phyloP scores from a whole-genome alignment of 92 coral and sea anemone genomes.

The Umimayanthus chanpuru region DNA sequence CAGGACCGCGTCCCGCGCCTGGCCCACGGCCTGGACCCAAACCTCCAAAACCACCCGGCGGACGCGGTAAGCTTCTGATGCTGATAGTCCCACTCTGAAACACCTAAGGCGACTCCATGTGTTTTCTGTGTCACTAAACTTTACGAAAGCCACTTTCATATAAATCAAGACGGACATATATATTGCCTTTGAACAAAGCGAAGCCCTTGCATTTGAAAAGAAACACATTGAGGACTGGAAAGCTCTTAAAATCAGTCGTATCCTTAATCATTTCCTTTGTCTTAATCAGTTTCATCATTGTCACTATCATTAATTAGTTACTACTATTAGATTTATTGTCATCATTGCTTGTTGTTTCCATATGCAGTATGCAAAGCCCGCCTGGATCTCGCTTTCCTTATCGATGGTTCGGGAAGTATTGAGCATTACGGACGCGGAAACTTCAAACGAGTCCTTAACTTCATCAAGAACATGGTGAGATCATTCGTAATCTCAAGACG shows the following conservation, averaged over 20 bases:
- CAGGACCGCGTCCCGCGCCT: neutral
- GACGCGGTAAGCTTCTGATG: neutral
- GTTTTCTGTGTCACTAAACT: too few relatives aligned
- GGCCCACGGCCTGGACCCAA: constrained; percentile 13
- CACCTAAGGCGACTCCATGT: too few relatives aligned
- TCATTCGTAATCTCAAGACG: constrained; percentile 69
- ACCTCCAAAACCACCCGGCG: neutral
- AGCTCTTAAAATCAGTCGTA: too few relatives aligned
- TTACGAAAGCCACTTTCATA: too few relatives aligned
- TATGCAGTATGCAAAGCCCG: constrained; percentile 64
- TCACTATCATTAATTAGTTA: neutral
- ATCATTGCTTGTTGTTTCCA: neutral
- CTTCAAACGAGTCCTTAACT: constrained; percentile 71
- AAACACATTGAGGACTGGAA: too few relatives aligned
- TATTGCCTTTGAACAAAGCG: too few relatives aligned
- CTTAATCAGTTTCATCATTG: too few relatives aligned
- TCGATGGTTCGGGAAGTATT: constrained; percentile 88
- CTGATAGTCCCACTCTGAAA: too few relatives aligned
- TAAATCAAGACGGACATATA: too few relatives aligned
- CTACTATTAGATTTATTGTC: neutral
- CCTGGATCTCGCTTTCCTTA: constrained; percentile 74
- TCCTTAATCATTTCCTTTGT: too few relatives aligned
- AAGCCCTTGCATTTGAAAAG: too few relatives aligned
- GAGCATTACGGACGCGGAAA: constrained; percentile 57
- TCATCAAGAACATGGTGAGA: constrained; percentile 71